A percentile compares a stretch with the other conserved stretches of the same genome.
These are phyloP conservation scores for Sebastes flavidus DNA, from an alignment of 2,797 vertebrate species.

Conservation along the genomic window DNA sequence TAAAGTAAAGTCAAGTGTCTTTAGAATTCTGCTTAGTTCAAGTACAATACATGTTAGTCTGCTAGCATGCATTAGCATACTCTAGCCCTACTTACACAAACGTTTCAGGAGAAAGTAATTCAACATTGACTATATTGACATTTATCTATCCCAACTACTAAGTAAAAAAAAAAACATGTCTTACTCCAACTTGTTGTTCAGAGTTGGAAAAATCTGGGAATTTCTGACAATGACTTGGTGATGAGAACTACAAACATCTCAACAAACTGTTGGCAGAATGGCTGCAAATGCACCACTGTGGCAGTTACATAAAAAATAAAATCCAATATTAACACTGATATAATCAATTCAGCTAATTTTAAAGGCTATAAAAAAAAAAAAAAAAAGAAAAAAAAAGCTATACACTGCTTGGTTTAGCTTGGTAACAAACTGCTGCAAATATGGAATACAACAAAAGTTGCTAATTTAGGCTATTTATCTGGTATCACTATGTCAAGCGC, in stretches of 20 bases:
- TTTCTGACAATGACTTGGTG: no score
- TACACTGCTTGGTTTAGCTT: neutral
- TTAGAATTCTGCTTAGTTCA: neutral
- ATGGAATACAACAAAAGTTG: no score
- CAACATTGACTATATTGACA: neutral
- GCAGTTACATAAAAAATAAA: no score
- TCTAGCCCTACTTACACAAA: neutral
- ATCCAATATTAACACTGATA: neutral
- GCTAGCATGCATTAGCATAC: neutral
- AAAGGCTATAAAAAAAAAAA: no score
- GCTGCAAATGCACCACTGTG: fast-evolving
- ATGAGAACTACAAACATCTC: no score
- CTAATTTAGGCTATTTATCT: neutral
- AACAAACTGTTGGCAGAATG: no score
- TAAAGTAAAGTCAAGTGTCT: neutral
- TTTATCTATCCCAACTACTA: neutral
- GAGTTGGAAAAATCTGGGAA: neutral
- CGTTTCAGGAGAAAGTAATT: neutral
- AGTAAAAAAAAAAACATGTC: neutral
- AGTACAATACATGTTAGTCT: neutral
- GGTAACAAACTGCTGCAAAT: no score
- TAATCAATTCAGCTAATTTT: neutral
- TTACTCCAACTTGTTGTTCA: neutral
- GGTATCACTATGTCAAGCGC: neutral
- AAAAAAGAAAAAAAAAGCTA: no score